phyloP scores from a whole-genome alignment of 2,797 vertebrate species.

The Eutrigla gurnardus region DNA sequence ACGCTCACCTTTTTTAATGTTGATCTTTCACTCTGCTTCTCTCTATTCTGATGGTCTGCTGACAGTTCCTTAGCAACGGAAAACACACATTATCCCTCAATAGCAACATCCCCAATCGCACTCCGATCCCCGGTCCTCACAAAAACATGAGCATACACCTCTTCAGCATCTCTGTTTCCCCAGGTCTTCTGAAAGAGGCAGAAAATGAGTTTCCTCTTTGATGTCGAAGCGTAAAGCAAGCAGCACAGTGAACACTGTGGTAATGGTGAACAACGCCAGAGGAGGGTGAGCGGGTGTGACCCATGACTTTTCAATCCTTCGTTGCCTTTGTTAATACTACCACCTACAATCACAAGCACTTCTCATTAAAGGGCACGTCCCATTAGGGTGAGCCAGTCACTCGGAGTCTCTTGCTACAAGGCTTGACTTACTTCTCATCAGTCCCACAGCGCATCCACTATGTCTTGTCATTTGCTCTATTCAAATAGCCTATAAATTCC shows the following conservation, averaged over 20 bases:
- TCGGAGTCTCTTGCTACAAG: conserved; percentile 45
- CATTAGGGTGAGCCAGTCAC: conserved; percentile 67
- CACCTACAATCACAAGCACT: conserved; percentile 65
- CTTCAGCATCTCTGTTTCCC: conserved; percentile 60
- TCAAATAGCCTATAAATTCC: conserved; percentile 25
- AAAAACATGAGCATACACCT: conserved; percentile 55
- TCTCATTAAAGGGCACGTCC: conserved; percentile 66
- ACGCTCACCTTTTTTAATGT: conserved; percentile 20
- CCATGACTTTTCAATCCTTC: conserved; percentile 63
- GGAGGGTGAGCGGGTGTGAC: conserved; percentile 50
- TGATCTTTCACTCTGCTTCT: conserved; percentile 58
- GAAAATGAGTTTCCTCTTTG: conserved; percentile 67
- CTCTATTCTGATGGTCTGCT: conserved; percentile 61
- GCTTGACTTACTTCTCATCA: conserved; percentile 43
- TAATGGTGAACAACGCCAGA: conserved; percentile 65
- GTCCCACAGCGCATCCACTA: conserved; percentile 49
- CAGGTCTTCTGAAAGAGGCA: conserved; percentile 54
- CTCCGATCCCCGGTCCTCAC: conserved; percentile 37
- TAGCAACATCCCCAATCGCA: conserved; percentile 53
- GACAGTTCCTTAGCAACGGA: conserved; percentile 85
- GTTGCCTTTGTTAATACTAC: conserved; percentile 64
- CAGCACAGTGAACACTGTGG: conserved; percentile 33
- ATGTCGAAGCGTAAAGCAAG: conserved; percentile 59
- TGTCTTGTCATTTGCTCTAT: conserved; percentile 11
- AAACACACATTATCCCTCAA: conserved; percentile 73